phyloP scores from a whole-genome alignment of 2,113 vertebrate species.

The Pteropus alecto region DNA sequence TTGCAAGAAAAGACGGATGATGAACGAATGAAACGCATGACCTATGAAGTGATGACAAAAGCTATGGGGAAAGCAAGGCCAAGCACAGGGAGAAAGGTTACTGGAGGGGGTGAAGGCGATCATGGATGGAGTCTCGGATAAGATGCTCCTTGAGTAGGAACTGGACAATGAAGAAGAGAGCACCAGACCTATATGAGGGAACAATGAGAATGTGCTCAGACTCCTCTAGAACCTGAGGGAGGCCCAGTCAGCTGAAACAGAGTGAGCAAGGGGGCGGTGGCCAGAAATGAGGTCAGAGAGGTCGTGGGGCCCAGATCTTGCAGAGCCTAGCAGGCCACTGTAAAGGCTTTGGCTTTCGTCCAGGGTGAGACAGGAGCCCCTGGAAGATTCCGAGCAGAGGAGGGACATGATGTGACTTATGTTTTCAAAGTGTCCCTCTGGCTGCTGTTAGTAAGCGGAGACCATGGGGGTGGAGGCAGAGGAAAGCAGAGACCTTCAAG shows the following conservation, averaged over 20 bases:
- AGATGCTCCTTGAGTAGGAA: not conserved
- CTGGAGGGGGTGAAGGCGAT: not conserved
- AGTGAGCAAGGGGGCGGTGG: fast-evolving
- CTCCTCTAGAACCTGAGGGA: not conserved
- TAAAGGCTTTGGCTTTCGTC: not conserved
- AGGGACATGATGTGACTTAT: not conserved
- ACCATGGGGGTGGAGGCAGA: fast-evolving
- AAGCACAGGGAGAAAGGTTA: not conserved
- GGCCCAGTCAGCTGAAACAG: not conserved
- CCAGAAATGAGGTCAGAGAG: not conserved
- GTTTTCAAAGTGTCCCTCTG: not conserved
- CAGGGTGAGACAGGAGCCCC: fast-evolving
- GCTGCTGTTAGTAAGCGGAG: not conserved
- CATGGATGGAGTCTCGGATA: not conserved
- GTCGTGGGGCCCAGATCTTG: not conserved
- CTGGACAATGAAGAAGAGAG: not conserved
- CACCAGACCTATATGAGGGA: not conserved
- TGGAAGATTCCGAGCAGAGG: not conserved
- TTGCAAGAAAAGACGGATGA: not conserved
- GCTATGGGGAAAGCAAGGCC: not conserved
- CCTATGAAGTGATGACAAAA: fast-evolving
- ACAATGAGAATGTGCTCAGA: not conserved
- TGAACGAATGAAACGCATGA: not conserved
- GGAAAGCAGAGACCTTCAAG: not conserved
- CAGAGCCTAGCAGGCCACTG: not conserved